A percentile compares a stretch with the other conserved stretches of the same genome.
These are phyloP conservation scores for Petrolisthes cinctipes DNA, from an alignment of 2,888 invertebrate genomes.

Conservation along the genomic window DNA sequence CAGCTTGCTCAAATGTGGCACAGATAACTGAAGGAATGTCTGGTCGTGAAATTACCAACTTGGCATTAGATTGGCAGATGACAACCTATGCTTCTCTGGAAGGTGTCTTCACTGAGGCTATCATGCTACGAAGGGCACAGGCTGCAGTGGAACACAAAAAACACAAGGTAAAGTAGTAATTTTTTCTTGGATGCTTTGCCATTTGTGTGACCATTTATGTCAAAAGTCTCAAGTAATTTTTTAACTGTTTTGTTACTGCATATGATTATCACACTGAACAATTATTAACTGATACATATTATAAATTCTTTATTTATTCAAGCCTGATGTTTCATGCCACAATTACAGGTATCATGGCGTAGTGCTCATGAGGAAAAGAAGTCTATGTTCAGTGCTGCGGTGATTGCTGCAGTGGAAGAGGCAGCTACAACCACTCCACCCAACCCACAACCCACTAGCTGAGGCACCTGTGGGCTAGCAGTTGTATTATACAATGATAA, in stretches of 20 bases:
- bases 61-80: constrained; percentile 96
- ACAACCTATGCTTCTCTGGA: constrained; percentile 96
- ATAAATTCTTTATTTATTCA: too few species aligned
- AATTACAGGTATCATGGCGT: constrained; percentile 51
- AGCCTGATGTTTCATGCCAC: too few species aligned
- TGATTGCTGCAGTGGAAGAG: constrained; percentile 44
- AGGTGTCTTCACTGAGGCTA: constrained; percentile 90
- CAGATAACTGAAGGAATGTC: constrained; percentile 91
- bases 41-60: constrained; percentile 95
- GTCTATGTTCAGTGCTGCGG: constrained; percentile 50
- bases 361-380: constrained; percentile 54
- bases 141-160: constrained; percentile 89
- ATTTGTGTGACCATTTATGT: background rate
- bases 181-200: background rate
- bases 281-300: too few species aligned
- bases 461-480: background rate
- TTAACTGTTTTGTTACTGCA: background rate
- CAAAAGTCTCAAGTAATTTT: background rate
- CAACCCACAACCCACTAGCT: background rate
- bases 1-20: constrained; percentile 87
- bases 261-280: background rate
- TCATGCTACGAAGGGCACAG: constrained; percentile 89
- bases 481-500: too few species aligned
- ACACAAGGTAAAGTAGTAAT: constrained; percentile 79
- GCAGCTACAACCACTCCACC: background rate